Conservation (phyloP, 1,140 invertebrate genomes). For the Drosophila novamexicana region DNA sequence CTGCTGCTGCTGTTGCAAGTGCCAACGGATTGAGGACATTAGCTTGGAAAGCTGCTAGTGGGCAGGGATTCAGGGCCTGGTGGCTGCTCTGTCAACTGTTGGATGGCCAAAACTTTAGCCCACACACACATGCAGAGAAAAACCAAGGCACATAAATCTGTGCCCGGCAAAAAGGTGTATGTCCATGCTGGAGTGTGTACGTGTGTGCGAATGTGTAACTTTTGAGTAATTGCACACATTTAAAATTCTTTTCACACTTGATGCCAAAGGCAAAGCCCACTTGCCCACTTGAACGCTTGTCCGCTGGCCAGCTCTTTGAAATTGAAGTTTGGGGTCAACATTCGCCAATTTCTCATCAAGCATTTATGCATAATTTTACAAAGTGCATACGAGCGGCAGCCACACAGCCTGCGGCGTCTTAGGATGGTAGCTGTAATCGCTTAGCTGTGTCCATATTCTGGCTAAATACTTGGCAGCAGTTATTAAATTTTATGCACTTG, state of each 20-base stretch:
- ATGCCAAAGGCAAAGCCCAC: conserved; percentile 57
- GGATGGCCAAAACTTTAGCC: conserved; percentile 45
- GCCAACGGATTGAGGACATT: conserved; percentile 79
- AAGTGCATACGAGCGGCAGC: conserved; percentile 49
- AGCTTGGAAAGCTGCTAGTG: conserved; percentile 65
- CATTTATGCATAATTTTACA: conserved; percentile 74
- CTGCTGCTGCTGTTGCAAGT: conserved; percentile 38
- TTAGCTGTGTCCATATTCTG: conserved; percentile 18
- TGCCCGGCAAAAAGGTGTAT: conserved; percentile 63
- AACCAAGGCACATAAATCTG: conserved; percentile 69
- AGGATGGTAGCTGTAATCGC: conserved; percentile 1
- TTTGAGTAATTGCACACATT: conserved; percentile 78
- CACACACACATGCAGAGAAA: conserved; percentile 27
- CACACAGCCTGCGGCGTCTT: not conserved
- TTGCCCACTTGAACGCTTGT: conserved; percentile 16
- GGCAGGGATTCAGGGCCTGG: conserved; percentile 28
- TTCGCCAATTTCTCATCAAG: conserved; percentile 56
- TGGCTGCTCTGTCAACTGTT: conserved; percentile 38
- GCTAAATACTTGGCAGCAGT: conserved; percentile 67
- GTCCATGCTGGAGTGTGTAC: conserved; percentile 11
- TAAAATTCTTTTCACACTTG: conserved; percentile 77
- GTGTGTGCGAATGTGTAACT: conserved; percentile 23
- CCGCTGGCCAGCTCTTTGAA: conserved; percentile 17
- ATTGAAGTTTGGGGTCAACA: conserved; percentile 63
- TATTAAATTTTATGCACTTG: conserved; percentile 78